A percentile compares a stretch with the other conserved stretches of the same genome.
phyloP scores from a whole-genome alignment of 2,888 invertebrate species.

The Augiades crinisus region DNA sequence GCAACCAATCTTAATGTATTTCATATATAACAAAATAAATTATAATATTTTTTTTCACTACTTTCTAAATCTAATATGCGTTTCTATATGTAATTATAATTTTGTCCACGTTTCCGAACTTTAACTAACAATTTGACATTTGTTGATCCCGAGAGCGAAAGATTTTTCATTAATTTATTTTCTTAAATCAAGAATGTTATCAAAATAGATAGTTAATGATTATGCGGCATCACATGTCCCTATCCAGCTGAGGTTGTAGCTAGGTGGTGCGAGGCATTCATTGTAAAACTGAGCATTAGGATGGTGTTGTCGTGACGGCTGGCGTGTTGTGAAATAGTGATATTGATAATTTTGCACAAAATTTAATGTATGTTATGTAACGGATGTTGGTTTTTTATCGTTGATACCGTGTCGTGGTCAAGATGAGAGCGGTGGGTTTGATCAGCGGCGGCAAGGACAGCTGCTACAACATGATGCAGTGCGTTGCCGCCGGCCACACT shows the following conservation, averaged over 20 bases:
- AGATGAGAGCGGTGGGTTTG: constrained; percentile 93
- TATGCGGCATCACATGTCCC: constrained; percentile 3
- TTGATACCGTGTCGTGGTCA: constrained; percentile 54
- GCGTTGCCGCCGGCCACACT: constrained; percentile 96
- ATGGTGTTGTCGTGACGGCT: constrained; percentile 52
- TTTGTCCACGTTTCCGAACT: constrained; percentile 17
- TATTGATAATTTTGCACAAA: constrained; percentile 55
- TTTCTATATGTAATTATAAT: too few relatives aligned
- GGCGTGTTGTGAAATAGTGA: constrained; percentile 57
- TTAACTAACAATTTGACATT: constrained; percentile 31
- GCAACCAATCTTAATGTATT: too few relatives aligned
- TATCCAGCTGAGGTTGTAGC: neutral
- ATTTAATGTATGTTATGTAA: constrained; percentile 75
- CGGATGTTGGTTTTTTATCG: constrained; percentile 50
- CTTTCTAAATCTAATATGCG: too few relatives aligned
- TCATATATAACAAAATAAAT: too few relatives aligned
- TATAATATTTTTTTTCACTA: too few relatives aligned
- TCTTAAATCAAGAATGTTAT: constrained; percentile 61
- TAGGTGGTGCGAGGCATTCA: constrained; percentile 2
- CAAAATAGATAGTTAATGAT: constrained; percentile 57
- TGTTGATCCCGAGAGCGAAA: constrained; percentile 36
- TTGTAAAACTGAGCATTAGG: constrained; percentile 23
- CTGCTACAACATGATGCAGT: constrained; percentile 99
- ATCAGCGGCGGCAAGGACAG: constrained; percentile 99
- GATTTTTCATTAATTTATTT: constrained; percentile 48